Evolutionary conservation across 2,113 vertebrate genomes (phyloP), one percentile per base, ranked within the genome.

Genomic region (Pogona vitticeps): DNA sequence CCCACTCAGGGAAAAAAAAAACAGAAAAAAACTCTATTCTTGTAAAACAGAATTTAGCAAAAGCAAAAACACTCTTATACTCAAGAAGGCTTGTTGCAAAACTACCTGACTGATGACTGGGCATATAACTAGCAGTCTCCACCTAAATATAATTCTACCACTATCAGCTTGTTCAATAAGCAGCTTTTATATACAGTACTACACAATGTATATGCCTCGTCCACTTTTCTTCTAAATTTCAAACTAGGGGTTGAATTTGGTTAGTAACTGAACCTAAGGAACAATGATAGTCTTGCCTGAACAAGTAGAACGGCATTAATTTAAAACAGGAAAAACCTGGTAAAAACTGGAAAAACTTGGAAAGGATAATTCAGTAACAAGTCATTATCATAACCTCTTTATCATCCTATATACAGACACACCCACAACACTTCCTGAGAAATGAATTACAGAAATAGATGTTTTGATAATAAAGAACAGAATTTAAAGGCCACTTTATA

Each of bases 301-400:
- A 86, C 88, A 91, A 0, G 80, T 13, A 88, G n/a, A 58, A 73
- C 46, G 28, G n/a, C 38, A 63, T 4, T 86, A 85, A 86, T 89
- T 73, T 86, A 88, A 90, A 92, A 88, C 82, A 83, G 21, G 87
- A 91, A 92, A 89, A 84, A 85, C 89, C 65, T 89, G 88, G 84
- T 73, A 92, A 92, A 92, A 81, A 0, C 21, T 31, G 1, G n/a
- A 92, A 92, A 92, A 81, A 0, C 21, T 20, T 1, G n/a, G 76
- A 65, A 65, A 93, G 89, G 82, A 7, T 59, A 86, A 82, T 79
- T 94, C 76, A n/a, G 68, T 81, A 23, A 40, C 67, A 84, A 90
- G 88, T 67, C 84, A 88, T 10, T 89, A 52, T 58, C 71, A 75
- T 70, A 76, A 77, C 28, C 90, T 36, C 78, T 56, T 78, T n/a